Conservation (phyloP, 2,888 invertebrate species). For the Saturnia pavonia region DNA sequence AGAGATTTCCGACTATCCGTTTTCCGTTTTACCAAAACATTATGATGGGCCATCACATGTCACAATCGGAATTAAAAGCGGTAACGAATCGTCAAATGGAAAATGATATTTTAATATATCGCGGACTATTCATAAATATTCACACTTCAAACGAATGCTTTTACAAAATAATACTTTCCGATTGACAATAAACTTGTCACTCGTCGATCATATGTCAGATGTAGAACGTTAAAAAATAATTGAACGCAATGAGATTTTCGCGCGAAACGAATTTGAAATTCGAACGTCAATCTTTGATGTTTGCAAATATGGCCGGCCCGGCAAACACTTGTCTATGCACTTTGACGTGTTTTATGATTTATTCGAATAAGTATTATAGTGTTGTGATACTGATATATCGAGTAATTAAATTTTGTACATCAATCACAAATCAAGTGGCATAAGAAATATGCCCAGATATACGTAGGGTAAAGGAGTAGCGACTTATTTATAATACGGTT, state of each 20-base stretch:
- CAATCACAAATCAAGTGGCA: neutral
- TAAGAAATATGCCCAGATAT: neutral
- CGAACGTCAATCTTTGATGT: constrained; percentile 33
- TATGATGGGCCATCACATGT: constrained; percentile 45
- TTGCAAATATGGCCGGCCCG: constrained; percentile 49
- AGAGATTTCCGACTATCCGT: constrained; percentile 60
- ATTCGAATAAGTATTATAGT: constrained; percentile 21
- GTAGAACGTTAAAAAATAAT: constrained; percentile 41
- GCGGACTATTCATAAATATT: constrained; percentile 72
- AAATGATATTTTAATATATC: constrained; percentile 63
- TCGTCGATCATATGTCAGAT: constrained; percentile 69
- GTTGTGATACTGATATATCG: constrained; percentile 2
- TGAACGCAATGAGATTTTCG: constrained; percentile 12
- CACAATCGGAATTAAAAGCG: constrained; percentile 65
- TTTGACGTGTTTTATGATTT: constrained; percentile 52
- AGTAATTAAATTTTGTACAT: neutral
- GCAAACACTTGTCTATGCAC: constrained; percentile 69
- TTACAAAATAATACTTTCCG: constrained; percentile 60
- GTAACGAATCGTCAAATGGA: constrained; percentile 42
- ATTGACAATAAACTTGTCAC: constrained; percentile 71
- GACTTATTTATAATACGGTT: no score
- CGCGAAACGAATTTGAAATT: constrained; percentile 22
- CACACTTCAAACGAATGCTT: constrained; percentile 63
- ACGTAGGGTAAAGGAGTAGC: no score
- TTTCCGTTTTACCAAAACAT: constrained; percentile 46